A percentile compares a stretch with the other conserved stretches of the same genome.
Conservation (phyloP, 2,797 vertebrate species). For the Anomalospiza imberbis region DNA sequence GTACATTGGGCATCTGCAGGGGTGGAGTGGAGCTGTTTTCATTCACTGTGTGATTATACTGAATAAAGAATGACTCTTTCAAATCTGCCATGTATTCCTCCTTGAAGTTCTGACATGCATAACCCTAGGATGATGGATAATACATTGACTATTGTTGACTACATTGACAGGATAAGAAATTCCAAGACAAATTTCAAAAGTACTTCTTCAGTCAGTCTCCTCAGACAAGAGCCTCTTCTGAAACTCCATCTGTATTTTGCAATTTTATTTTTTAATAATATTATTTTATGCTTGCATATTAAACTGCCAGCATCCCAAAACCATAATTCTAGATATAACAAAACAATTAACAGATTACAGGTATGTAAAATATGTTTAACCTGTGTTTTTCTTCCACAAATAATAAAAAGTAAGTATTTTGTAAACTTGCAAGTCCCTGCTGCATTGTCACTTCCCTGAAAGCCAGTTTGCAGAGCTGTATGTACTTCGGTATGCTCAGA, state of each 20-base stretch:
- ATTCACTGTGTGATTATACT: not conserved
- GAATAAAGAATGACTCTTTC: not conserved
- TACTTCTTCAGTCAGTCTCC: not conserved
- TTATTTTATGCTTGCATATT: not conserved
- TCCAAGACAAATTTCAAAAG: not conserved
- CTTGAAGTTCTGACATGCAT: not conserved
- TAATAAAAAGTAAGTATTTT: not conserved
- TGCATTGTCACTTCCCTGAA: not conserved
- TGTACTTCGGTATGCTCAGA: not conserved
- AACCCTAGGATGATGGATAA: not conserved
- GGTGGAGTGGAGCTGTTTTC: not conserved
- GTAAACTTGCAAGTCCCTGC: not conserved
- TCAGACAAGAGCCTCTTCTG: not conserved
- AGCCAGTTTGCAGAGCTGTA: not conserved
- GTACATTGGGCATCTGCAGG: not conserved
- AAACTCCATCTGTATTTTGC: not conserved
- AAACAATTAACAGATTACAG: not conserved
- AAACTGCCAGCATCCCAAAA: not conserved
- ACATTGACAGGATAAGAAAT: not conserved
- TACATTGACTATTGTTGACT: not conserved
- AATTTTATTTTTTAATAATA: not conserved
- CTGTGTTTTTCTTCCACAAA: not conserved
- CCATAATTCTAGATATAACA: not conserved
- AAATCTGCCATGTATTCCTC: not conserved
- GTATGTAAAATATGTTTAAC: not conserved